These are phyloP conservation scores for Drosophila cardini DNA, from an alignment of 1,140 invertebrate genomes.

Conservation along the genomic window DNA sequence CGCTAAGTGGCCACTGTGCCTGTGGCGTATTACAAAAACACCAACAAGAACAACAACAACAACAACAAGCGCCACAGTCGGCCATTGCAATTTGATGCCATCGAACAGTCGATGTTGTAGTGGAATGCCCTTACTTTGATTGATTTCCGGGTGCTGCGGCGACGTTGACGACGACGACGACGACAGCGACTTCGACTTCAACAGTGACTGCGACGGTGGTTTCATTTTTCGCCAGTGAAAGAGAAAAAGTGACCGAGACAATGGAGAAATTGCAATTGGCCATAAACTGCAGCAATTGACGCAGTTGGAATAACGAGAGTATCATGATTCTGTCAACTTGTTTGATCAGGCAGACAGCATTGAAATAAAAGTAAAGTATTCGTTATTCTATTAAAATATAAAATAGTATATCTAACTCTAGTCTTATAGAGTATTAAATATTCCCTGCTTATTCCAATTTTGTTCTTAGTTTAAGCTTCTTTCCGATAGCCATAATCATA, in stretches of 20 bases:
- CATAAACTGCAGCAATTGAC: slow-evolving; percentile 22
- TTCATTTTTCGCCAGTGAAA: slow-evolving; percentile 59
- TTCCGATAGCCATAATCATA: slow-evolving; percentile 56
- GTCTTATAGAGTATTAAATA: slow-evolving; percentile 15
- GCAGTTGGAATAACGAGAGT: slow-evolving; percentile 18
- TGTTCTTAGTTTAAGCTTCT: slow-evolving; percentile 27
- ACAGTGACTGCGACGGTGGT: slow-evolving; percentile 14
- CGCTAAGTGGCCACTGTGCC: slow-evolving; percentile 21
- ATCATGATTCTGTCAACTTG: slow-evolving; percentile 10
- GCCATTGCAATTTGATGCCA: slow-evolving; percentile 61
- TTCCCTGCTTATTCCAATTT: slow-evolving; percentile 21
- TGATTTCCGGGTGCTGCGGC: slow-evolving; percentile 65
- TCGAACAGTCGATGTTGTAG: slow-evolving; percentile 57
- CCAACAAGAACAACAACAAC: slow-evolving; percentile 25
- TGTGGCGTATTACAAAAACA: slow-evolving; percentile 32
- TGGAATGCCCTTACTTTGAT: slow-evolving; percentile 73
- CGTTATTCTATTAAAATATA: no score
- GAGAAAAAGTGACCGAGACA: slow-evolving; percentile 61
- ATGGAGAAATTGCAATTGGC: slow-evolving; percentile 54
- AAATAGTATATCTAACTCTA: no score
- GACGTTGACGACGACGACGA: slow-evolving; percentile 18
- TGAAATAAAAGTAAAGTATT: no score
- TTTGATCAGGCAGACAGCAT: background rate
- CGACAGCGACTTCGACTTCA: slow-evolving; percentile 18
- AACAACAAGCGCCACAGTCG: slow-evolving; percentile 30